phyloP scores from a whole-genome alignment of 2,797 vertebrate genomes.

The Eidolon dupreanum region DNA sequence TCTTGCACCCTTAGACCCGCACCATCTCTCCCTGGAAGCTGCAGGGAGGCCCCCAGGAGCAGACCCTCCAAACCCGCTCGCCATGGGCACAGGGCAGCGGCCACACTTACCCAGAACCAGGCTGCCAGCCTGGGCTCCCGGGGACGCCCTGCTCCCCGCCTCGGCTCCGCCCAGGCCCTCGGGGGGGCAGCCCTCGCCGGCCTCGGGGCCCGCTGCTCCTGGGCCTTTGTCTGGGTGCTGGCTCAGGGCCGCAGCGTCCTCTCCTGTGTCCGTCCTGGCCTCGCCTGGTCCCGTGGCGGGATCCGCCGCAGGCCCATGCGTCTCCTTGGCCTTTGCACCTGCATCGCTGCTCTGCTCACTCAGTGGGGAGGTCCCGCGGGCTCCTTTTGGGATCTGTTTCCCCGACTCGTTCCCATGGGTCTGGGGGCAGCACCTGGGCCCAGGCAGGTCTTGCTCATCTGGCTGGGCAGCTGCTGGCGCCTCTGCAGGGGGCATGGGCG shows the following conservation, averaged over 20 bases:
- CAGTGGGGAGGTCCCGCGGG: not conserved
- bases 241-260: not conserved
- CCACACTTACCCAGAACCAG: constrained; percentile 68
- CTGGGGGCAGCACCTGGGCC: constrained; percentile 43
- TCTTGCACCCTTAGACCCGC: not conserved
- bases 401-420: constrained; percentile 49
- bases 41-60: not conserved
- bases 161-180: not conserved
- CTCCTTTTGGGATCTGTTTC: constrained; percentile 26
- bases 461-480: not conserved
- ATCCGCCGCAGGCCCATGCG: constrained; percentile 41
- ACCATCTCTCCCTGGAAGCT: not conserved
- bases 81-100: not conserved
- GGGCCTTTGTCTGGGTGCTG: not conserved
- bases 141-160: not conserved
- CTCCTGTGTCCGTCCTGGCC: constrained; percentile 4
- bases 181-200: not conserved
- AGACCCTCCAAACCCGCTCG: not conserved
- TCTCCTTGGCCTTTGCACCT: constrained; percentile 56
- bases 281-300: not conserved
- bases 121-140: not conserved
- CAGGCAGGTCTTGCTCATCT: constrained; percentile 55
- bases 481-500: not conserved
- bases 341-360: not conserved
- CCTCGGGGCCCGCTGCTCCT: not conserved